A percentile compares a stretch with the other conserved stretches of the same genome.
Evolutionary conservation across 2,113 vertebrate genomes (phyloP).

Genomic region (Hystrix brachyura): DNA sequence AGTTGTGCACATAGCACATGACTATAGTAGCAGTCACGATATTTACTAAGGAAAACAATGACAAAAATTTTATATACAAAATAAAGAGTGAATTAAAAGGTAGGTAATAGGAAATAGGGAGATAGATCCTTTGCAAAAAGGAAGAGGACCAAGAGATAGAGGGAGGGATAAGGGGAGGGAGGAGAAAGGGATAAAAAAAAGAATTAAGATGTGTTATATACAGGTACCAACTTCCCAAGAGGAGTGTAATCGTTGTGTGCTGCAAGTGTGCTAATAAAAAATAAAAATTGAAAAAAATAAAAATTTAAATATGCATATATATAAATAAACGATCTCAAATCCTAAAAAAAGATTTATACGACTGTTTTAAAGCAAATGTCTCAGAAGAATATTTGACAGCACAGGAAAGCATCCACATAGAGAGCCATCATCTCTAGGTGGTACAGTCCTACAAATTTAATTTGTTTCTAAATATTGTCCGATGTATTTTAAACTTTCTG

Average conservation of each 20-base stretch:
- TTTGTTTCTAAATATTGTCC: slow-evolving; percentile 38
- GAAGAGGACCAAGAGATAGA: background rate
- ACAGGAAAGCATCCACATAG: background rate
- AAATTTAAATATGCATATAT: too few relatives aligned
- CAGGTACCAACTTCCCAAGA: background rate
- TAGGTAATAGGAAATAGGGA: background rate
- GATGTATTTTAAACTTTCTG: background rate
- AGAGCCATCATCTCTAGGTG: background rate
- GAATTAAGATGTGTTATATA: background rate
- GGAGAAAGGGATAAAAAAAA: background rate
- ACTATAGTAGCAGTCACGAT: background rate
- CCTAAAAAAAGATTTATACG: background rate
- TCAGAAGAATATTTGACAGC: slow-evolving; percentile 37
- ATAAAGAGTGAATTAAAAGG: background rate
- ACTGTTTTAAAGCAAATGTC: slow-evolving; percentile 11
- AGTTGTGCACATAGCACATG: background rate
- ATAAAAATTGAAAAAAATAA: too few relatives aligned
- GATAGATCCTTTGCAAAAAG: background rate
- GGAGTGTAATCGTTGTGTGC: background rate
- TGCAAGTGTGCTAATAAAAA: background rate
- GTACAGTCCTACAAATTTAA: slow-evolving; percentile 21
- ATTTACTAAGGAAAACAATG: slow-evolving; percentile 38
- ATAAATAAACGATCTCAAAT: background rate
- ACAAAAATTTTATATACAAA: background rate
- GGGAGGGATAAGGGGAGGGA: background rate